Evolutionary conservation across 2,797 vertebrate species (phyloP), one percentile per base, ranked within the genome.

Genomic region (Gastrophryne carolinensis): DNA sequence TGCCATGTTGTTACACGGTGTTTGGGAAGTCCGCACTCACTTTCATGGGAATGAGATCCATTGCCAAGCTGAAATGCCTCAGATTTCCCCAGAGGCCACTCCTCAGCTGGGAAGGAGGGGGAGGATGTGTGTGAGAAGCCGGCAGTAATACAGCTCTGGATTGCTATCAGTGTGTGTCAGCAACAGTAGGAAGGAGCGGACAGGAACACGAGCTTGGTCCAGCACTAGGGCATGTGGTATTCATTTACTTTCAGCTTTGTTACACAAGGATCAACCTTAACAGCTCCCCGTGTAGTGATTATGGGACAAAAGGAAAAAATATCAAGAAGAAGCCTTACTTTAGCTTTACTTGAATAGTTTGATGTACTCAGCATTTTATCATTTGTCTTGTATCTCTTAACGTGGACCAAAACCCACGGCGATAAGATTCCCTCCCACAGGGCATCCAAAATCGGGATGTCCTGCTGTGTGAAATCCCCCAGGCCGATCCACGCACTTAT

Each of bases 1-100:
- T 80, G 64, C 86, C 87, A 76, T 91, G 89, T 90, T 86, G 82
- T 86, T 92, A 81, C 83, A 86, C 15, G 74, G 83, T 26, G 23
- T 87, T 66, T 87, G 86, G 88, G 87, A 95, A 92, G 91, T 86
- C 86, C 89, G 86, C 4, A 10, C 90, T 91, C 88, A 90, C 63
- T 94, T 98, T 92, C 93, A 92, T 95, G 95, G 94, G 95, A 98
- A 98, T 94, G 88, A 84, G 83, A 82, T 82, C 84, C 74, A 82
- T 68, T 90, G 96, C 96, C 96, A 98, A 95, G 92, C 84, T 69
- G 79, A 93, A 92, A 98, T 95, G 93, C 93, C 90, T 88, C 82
- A 72, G 86, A 84, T 73, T 68, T 92, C 96, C 92, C 86, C 0
- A 3, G 94, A 91, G 94, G 93, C 84, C 79, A 81, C 75, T 85